Base-by-base conservation (phyloP, 2,797 vertebrate species). In the Tinamus major region DNA sequence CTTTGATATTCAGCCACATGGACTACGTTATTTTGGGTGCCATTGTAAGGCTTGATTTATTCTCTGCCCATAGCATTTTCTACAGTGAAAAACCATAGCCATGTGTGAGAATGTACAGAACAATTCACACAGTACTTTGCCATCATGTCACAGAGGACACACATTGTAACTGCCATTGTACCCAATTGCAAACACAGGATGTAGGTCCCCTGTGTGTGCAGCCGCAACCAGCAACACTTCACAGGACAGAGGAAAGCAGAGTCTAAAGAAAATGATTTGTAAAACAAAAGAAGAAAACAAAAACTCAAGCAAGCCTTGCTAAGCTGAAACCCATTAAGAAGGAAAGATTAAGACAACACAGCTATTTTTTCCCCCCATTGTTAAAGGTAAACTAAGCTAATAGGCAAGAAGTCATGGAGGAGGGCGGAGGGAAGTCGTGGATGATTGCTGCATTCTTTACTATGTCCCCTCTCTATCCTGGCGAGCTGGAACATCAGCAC, bases 321-420 rank as follows among this genome's bases (percentile, higher is more conserved):
- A 89, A 61, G 67, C 49, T 56, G 58, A 92, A 95, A 51, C 4
- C 10, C 37, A 58, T 91, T 85, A 87, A 86, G 92, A 82, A 91
- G 58, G 86, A 95, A 89, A 65, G 18, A 89, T 85, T 76, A 87
- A 65, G 79, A 89, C 2, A 64, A 81, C 88, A 90, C 19, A 58
- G 87, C 27, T 94, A 92, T 84, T 92, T 95, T 91, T 93, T 94
- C 82, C 87, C 89, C 67, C 31, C 49, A 92, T 95, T 96, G 92
- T 95, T 96, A 89, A 91, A 71, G 29, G 64, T 94, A 94, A 96
- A 94, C 93, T 89, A 79, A 94, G 33, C 31, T 86, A 94, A 79
- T 71, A 76, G 92, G 79, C 77, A 90, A 81, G 92, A 88, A 78
- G 83, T 61, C 12, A 0, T 58, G 67, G 62, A 91, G 90, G 62